Conservation (phyloP, 2,888 invertebrate species). For the Timema cristinae region DNA sequence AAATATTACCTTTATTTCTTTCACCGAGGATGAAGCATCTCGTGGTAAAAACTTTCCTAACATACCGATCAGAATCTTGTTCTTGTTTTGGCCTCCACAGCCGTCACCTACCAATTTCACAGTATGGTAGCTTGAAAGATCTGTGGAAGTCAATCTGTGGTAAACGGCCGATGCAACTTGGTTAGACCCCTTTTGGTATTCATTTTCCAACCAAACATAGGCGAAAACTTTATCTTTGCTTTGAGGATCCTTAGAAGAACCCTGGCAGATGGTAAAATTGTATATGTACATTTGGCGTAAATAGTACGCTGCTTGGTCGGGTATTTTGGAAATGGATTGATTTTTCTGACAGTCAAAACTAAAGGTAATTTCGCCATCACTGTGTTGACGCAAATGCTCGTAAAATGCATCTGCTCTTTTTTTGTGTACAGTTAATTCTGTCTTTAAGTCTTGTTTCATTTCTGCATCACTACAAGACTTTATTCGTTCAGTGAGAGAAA, state of each 20-base stretch:
- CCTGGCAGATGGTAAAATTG: neutral
- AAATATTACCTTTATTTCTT: neutral
- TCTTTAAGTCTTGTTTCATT: neutral
- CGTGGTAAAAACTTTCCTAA: neutral
- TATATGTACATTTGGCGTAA: neutral
- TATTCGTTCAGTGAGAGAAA: neutral
- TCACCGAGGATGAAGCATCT: neutral
- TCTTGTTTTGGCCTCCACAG: conserved; percentile 6
- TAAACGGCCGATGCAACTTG: neutral
- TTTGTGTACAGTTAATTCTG: neutral
- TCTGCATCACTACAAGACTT: neutral
- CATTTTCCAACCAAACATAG: too few species aligned
- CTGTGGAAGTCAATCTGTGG: neutral
- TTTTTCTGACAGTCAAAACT: conserved; percentile 9
- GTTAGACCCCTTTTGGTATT: conserved; percentile 9
- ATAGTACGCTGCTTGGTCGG: neutral
- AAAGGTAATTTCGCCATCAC: conserved; percentile 4
- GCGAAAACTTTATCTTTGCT: neutral
- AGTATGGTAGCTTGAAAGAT: neutral
- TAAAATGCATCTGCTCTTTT: conserved; percentile 9
- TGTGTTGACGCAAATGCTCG: neutral
- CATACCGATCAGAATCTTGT: conserved; percentile 5
- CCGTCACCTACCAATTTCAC: neutral
- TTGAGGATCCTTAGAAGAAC: neutral
- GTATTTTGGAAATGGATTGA: neutral